Conservation (phyloP, 2,888 invertebrate species). For the Calameuta pallipes region DNA sequence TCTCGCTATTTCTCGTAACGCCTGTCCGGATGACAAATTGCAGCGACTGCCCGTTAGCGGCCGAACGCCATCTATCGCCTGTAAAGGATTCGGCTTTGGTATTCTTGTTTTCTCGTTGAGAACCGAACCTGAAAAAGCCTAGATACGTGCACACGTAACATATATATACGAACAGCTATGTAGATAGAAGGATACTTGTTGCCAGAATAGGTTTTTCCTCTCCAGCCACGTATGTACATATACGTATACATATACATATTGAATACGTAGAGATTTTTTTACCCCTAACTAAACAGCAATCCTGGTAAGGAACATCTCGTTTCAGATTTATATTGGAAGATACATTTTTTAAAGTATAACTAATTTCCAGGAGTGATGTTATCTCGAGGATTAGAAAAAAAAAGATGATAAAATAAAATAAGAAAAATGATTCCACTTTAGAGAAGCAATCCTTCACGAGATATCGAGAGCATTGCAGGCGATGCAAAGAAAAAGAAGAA, state of each 20-base stretch:
- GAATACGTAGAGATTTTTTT: background rate
- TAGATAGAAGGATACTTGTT: background rate
- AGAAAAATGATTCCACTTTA: background rate
- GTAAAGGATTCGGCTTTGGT: background rate
- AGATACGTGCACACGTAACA: background rate
- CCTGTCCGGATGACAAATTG: constrained; percentile 7
- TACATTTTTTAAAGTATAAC: background rate
- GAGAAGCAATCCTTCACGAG: background rate
- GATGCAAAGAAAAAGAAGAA: background rate
- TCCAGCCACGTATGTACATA: background rate
- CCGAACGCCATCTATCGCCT: background rate
- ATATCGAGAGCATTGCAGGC: background rate
- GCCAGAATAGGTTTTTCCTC: background rate
- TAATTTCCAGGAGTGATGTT: background rate
- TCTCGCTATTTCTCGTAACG: background rate
- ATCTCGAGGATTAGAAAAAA: background rate
- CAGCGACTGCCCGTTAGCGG: background rate
- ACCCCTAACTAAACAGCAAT: background rate
- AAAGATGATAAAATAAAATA: background rate
- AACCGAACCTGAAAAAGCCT: background rate
- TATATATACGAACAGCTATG: background rate
- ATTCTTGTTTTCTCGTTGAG: background rate
- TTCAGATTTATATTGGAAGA: background rate
- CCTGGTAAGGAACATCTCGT: background rate
- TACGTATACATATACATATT: background rate